Evolutionary conservation across 1,140 invertebrate genomes (phyloP).

Genomic region (Melipona quadrifasciata): DNA sequence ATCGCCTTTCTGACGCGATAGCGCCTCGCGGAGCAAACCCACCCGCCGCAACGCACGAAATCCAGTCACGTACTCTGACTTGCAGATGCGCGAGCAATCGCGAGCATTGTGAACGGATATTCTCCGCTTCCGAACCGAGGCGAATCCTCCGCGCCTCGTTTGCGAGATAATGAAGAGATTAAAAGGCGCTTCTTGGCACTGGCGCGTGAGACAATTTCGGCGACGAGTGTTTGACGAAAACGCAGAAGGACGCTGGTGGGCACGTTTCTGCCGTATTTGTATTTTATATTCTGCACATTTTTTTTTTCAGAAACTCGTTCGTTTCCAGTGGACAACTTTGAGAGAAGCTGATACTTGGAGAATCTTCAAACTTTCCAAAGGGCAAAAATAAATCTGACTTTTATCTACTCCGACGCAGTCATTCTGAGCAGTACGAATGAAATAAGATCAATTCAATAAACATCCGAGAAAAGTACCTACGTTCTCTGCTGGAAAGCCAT

Average conservation of each 20-base stretch:
- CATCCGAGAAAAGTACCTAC: not conserved
- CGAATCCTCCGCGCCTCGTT: not conserved
- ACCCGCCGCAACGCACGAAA: not conserved
- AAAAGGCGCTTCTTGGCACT: not conserved
- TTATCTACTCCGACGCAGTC: too few relatives aligned
- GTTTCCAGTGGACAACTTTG: not conserved
- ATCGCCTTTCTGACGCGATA: slow-evolving; percentile 19
- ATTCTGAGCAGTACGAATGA: too few relatives aligned
- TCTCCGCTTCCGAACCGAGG: not conserved
- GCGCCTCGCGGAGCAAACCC: not conserved
- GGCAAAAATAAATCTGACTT: too few relatives aligned
- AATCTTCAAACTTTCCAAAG: too few relatives aligned
- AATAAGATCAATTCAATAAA: not conserved
- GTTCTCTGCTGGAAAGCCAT: not conserved
- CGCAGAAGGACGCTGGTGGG: not conserved
- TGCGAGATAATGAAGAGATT: slow-evolving; percentile 23
- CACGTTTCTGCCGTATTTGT: too few relatives aligned
- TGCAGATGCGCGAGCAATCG: slow-evolving; percentile 35
- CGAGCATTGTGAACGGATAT: slow-evolving; percentile 23
- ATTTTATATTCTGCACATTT: too few relatives aligned
- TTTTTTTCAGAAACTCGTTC: too few relatives aligned
- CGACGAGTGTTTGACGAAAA: not conserved
- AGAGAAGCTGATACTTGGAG: not conserved
- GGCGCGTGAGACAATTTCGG: not conserved
- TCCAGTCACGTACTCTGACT: slow-evolving; percentile 35